phyloP scores from a whole-genome alignment of 1,140 invertebrate species.

The Brachystomella parvula region DNA sequence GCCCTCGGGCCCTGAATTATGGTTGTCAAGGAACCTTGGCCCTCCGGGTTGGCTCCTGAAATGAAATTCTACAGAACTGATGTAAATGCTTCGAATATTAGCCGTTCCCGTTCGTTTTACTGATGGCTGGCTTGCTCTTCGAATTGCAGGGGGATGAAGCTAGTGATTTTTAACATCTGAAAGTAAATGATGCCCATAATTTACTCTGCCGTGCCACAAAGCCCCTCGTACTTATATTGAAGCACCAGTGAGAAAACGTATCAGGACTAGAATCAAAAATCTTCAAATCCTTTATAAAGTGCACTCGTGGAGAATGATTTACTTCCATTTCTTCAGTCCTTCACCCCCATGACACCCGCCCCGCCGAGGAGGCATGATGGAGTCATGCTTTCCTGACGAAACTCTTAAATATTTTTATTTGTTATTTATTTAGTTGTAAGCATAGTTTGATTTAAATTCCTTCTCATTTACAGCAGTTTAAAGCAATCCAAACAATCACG shows the following conservation, averaged over 20 bases:
- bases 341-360: constrained; percentile 59
- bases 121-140: no score
- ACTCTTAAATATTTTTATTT: constrained; percentile 90
- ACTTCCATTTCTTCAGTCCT: constrained; percentile 84
- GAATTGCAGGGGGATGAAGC: constrained; percentile 55
- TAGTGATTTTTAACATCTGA: constrained; percentile 74
- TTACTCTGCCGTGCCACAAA: constrained; percentile 88
- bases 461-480: no score
- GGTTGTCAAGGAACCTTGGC: no score
- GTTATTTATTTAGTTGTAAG: no score
- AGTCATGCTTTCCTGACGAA: constrained; percentile 91
- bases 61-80: constrained; percentile 90
- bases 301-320: constrained; percentile 81
- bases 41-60: no score
- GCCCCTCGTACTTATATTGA: constrained; percentile 87
- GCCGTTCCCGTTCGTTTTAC: no score
- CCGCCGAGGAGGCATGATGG: constrained; percentile 91
- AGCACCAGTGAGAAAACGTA: constrained; percentile 82
- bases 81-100: no score
- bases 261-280: constrained; percentile 91
- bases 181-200: constrained; percentile 84
- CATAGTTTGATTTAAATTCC: no score
- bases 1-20: constrained; percentile 82
- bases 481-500: no score
- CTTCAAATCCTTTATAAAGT: constrained; percentile 83